A percentile compares a stretch with the other conserved stretches of the same genome.
Conservation (phyloP, 2,797 vertebrate genomes). For the Graptemys geographica region DNA sequence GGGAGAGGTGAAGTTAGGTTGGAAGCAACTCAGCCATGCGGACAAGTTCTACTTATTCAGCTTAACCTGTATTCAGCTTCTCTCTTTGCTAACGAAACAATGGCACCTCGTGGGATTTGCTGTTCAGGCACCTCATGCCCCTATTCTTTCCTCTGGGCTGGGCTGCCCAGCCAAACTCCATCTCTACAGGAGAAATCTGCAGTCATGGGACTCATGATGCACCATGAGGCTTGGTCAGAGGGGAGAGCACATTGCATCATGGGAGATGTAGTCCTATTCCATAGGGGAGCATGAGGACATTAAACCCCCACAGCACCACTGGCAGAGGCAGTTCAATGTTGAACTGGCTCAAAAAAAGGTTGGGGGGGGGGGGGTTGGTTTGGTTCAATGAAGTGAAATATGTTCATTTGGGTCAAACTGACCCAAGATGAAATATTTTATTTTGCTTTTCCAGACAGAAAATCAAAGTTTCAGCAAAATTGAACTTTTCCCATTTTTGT, state of each 20-base stretch:
- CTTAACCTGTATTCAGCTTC: not conserved
- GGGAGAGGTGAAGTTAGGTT: not conserved
- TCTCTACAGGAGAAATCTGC: rapidly evolving
- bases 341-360: not conserved
- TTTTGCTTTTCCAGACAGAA: rapidly evolving
- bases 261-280: not conserved
- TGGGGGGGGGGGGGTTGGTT: not conserved
- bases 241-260: rapidly evolving
- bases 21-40: not conserved
- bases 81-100: not conserved
- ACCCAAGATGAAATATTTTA: rapidly evolving
- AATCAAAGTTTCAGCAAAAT: not conserved
- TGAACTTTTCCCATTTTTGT: not conserved
- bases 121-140: rapidly evolving
- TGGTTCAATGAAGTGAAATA: not conserved
- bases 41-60: not conserved
- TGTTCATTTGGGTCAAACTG: not conserved
- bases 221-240: not conserved
- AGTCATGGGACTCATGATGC: not conserved
- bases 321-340: rapidly evolving
- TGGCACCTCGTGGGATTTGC: not conserved
- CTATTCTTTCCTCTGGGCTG: rapidly evolving
- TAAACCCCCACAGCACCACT: not conserved
- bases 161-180: not conserved
- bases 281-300: not conserved